Base-by-base conservation (phyloP, 2,888 invertebrate genomes). In the Acleris sparsana region DNA sequence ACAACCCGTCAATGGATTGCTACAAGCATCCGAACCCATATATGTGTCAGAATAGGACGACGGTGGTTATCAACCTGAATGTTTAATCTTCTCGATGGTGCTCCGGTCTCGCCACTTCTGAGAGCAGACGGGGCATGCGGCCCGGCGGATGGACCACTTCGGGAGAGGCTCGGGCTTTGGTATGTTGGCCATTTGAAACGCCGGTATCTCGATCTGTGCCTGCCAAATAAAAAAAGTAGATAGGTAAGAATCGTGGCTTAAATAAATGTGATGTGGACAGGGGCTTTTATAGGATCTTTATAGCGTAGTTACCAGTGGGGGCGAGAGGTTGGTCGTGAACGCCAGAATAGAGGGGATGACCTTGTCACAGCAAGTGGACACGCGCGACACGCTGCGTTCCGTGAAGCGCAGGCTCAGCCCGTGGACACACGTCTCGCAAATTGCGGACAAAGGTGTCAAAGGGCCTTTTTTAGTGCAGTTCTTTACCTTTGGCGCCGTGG, bases 81-180 rank as follows among this genome's bases (percentile, higher is more conserved):
- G 80, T 76, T 88, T 91, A 20, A 92, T 80, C 55, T 85, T 89
- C 3, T 64, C 73, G 59, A 92, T 83, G 13, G 85, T 82, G 68
- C 84, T 90, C 58, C 84, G 79, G 69, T 92, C 92, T 67, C 71
- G 85, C 92, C 92, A 92, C 71, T 89, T 92, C 68, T 90, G 88
- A 0, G 92, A 92, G 73, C 92, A 92, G 46, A 91, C 92, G 0
- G 92, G 92, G 66, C 92, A 92, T n/a, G 87, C 75, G 0, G 91
- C 84, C 2, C 89, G 85, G 3, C 92, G 85, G 59, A 92, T 87
- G 2, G 92, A 92, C 89, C 90, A 92, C 11, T 84, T 82, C 7
- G 87, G 92, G 11, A 84, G 73, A 1, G 81, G 78, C 61, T 84
- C 78, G 18, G 72, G 75, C 53, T 74, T 71, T 0, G 69, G 55